Base-by-base conservation (phyloP, 2,888 invertebrate species). In the Caenorhabditis macrosperma region DNA sequence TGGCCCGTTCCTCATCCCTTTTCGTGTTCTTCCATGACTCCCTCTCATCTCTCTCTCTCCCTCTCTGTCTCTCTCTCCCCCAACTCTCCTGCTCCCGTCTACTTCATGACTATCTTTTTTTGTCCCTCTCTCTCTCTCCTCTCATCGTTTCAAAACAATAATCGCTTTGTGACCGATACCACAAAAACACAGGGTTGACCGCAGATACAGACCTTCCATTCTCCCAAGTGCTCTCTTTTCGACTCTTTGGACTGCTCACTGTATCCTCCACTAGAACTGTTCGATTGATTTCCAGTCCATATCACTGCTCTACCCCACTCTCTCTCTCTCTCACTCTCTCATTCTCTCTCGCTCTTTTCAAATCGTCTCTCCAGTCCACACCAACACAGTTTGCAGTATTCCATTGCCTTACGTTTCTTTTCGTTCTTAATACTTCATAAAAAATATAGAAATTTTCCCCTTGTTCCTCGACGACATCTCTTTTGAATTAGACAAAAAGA, bases 211-310 rank as follows among this genome's bases (percentile, higher is more conserved):
- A n/a, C 15, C 26, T 50, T 12, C 35, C n/a, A n/a, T 38, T 50
- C 30, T 9, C 48, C 50, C 44, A 26, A 41, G 28, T 46, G 28
- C 44, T 35, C 48, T 46, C 63, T 46, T n/a, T n/a, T 26, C 22
- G 44, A 33, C 64, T 28, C 41, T 6, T 41, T 28, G 52, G 52
- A 52, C 52, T 52, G 52, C 52, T 52, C 52, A 52, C 28, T 52
- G 52, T 20, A 35, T 15, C 35, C 28, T 17, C 17, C 17, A 17
- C 54, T 55, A 57, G 55, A 67, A 46, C 46, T 55, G 46, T 59
- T 48, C 15, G 17, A 26, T 55, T 66, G 54, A 69, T 52, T 60
- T 67, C 67, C 67, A 67, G 22, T 72, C 44, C 57, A 61, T 72
- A 55, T 72, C 71, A 54, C 46, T 52, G 48, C 46, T 59, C 48